Percentiles rank a stretch among this genome's conserved stretches.
Evolutionary conservation across 2,888 invertebrate species (phyloP).

Genomic region (Petrolisthes cinctipes): DNA sequence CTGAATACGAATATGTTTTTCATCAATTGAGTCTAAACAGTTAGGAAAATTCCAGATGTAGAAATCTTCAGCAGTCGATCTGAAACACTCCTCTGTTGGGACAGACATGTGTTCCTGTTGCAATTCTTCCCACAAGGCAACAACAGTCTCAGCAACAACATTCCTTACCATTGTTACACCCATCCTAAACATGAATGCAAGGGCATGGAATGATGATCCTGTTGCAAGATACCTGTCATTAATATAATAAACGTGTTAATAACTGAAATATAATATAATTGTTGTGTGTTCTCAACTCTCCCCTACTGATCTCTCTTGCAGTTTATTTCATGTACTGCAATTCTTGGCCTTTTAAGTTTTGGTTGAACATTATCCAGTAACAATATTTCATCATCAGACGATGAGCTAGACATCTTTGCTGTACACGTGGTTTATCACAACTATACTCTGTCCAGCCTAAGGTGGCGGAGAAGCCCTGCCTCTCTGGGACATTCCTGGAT

Average conservation of each 20-base stretch:
- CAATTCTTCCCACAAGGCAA: conserved; percentile 38
- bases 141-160: conserved; percentile 44
- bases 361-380: no score
- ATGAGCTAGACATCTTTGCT: no score
- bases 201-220: conserved; percentile 29
- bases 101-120: conserved; percentile 26
- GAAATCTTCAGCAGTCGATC: conserved; percentile 42
- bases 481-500: no score
- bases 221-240: conserved; percentile 34
- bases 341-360: no score
- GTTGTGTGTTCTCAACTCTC: neutral
- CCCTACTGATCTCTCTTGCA: neutral
- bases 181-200: conserved; percentile 30
- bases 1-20: conserved; percentile 31
- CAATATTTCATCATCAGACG: no score
- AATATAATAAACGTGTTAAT: conserved; percentile 4
- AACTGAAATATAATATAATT: neutral
- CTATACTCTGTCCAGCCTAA: no score
- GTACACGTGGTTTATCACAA: no score
- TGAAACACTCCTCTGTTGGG: conserved; percentile 7
- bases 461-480: no score
- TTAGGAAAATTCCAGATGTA: conserved; percentile 67
- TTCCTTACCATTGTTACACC: conserved; percentile 36
- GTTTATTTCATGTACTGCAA: no score
- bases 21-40: conserved; percentile 66